Conservation (phyloP, 2,888 invertebrate genomes). For the Macaria liturata region DNA sequence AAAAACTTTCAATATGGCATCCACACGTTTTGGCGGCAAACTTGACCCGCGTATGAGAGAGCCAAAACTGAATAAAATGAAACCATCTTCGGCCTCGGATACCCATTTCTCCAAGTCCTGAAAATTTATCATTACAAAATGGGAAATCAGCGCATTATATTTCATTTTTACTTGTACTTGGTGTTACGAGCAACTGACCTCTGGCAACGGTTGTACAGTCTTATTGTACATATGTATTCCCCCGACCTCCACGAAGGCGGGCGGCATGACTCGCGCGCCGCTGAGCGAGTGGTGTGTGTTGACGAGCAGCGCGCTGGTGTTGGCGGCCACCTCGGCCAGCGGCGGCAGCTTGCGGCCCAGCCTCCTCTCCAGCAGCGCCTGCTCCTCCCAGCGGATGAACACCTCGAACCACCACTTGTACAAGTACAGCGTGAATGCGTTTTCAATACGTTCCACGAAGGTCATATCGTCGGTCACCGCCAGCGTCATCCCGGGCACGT, state of each 20-base stretch:
- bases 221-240: conserved; percentile 72
- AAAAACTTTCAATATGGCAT: conserved; percentile 83
- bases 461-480: conserved; percentile 58
- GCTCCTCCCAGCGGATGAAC: conserved; percentile 45
- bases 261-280: conserved; percentile 64
- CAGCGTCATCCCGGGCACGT: conserved; percentile 55
- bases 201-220: conserved; percentile 39
- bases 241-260: conserved; percentile 76
- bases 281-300: conserved; percentile 73
- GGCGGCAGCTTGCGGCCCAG: conserved; percentile 59
- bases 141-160: no score
- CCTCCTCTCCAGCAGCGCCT: conserved; percentile 50
- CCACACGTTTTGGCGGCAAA: conserved; percentile 80
- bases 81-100: conserved; percentile 82
- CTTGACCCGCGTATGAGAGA: conserved; percentile 86
- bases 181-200: conserved; percentile 35
- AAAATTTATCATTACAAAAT: not conserved
- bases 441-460: conserved; percentile 67
- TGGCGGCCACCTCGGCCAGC: conserved; percentile 60
- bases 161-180: no score
- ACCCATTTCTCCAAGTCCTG: conserved; percentile 83
- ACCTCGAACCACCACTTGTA: conserved; percentile 49
- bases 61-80: conserved; percentile 88
- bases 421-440: conserved; percentile 50
- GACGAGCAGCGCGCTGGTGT: conserved; percentile 69